phyloP scores from a whole-genome alignment of 2,888 invertebrate species.

The Carterocephalus palaemon region DNA sequence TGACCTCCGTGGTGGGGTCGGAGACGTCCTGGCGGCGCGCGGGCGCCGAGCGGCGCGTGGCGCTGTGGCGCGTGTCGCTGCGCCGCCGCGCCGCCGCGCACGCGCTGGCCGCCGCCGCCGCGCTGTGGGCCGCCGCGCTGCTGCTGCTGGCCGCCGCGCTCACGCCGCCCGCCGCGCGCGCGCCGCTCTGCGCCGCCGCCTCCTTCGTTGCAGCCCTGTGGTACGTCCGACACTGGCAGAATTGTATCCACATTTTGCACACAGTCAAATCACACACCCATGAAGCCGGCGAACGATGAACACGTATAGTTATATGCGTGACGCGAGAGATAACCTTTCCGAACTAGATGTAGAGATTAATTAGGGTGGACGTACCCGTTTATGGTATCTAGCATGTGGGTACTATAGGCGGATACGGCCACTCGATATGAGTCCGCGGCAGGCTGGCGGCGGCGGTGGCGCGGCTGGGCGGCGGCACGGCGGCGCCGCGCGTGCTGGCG shows the following conservation, averaged over 20 bases:
- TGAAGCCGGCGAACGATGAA: too few species aligned
- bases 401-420: too few species aligned
- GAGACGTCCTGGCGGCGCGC: constrained; percentile 33
- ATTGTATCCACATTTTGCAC: too few species aligned
- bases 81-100: constrained; percentile 52
- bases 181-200: constrained; percentile 56
- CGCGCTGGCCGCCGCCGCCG: constrained; percentile 40
- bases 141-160: constrained; percentile 46
- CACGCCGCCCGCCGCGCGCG: constrained; percentile 46
- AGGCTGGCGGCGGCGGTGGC: constrained; percentile 53
- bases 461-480: constrained; percentile 49
- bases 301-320: too few species aligned
- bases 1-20: constrained; percentile 38
- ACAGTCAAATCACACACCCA: too few species aligned
- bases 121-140: constrained; percentile 41
- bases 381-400: too few species aligned
- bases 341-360: too few species aligned
- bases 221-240: constrained; percentile 40
- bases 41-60: constrained; percentile 34
- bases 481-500: constrained; percentile 38
- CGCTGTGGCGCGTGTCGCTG: constrained; percentile 42
- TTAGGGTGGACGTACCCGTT: too few species aligned
- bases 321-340: too few species aligned
- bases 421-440: constrained; percentile 18
- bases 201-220: constrained; percentile 54